phyloP scores from a whole-genome alignment of 2,113 vertebrate species.

The Paratilapia polleni region DNA sequence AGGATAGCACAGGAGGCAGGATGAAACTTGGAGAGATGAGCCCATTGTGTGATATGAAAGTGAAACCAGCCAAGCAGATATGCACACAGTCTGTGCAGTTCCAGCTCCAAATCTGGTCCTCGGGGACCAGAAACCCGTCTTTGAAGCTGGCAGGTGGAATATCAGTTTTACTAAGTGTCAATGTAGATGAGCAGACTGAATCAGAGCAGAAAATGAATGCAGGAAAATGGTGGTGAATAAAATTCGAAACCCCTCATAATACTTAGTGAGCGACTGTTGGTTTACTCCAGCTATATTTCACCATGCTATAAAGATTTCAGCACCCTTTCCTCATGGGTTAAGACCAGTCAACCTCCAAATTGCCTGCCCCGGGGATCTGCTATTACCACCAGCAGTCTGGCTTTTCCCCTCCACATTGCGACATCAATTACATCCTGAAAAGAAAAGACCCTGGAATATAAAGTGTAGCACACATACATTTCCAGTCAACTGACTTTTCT shows the following conservation, averaged over 20 bases:
- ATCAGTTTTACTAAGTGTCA: conserved; percentile 11
- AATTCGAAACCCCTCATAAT: background rate
- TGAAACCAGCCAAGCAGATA: conserved; percentile 44
- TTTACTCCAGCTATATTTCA: background rate
- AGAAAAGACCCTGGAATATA: conserved; percentile 6
- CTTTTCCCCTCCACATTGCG: background rate
- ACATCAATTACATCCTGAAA: conserved; percentile 10
- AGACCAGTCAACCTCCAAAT: conserved; percentile 29
- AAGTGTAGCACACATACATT: background rate
- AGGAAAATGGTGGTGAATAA: background rate
- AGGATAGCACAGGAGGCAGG: conserved; percentile 40
- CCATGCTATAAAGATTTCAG: background rate
- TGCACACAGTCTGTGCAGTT: conserved; percentile 38
- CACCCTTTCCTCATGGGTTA: background rate
- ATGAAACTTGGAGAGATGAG: conserved; percentile 30
- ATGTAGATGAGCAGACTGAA: background rate
- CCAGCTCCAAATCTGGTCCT: conserved; percentile 41
- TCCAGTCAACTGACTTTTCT: background rate
- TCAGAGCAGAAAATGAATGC: conserved; percentile 1
- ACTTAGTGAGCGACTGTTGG: background rate
- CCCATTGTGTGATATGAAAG: conserved; percentile 54
- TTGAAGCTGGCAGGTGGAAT: conserved; percentile 55
- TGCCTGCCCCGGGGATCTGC: background rate
- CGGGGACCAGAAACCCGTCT: conserved; percentile 35
- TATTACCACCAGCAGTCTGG: conserved; percentile 4